A percentile compares a stretch with the other conserved stretches of the same genome.
phyloP scores from a whole-genome alignment of 2,113 vertebrate species.

The Indri indri region DNA sequence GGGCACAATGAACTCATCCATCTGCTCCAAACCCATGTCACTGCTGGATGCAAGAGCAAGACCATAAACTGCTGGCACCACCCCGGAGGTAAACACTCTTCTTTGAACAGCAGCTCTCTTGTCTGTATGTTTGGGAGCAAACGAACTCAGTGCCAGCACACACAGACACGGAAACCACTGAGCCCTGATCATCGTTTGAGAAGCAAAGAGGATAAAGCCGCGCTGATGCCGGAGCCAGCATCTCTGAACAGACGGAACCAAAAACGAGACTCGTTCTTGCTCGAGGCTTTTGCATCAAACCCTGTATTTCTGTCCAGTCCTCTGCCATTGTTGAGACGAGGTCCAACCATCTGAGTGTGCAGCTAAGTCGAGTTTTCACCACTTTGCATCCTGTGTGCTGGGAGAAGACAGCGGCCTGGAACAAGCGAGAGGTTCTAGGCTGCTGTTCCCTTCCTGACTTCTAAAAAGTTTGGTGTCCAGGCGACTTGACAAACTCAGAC shows the following conservation, averaged over 20 bases:
- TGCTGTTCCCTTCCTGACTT: slow-evolving; percentile 43
- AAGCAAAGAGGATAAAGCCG: not conserved
- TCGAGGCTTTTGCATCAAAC: too few relatives aligned
- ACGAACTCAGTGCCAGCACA: rapidly evolving
- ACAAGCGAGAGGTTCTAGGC: not conserved
- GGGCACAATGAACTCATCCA: not conserved
- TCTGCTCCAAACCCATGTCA: not conserved
- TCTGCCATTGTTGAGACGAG: rapidly evolving
- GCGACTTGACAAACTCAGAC: slow-evolving; percentile 64
- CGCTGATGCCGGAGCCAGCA: rapidly evolving
- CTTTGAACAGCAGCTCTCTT: rapidly evolving
- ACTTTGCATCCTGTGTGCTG: not conserved
- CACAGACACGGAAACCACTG: rapidly evolving
- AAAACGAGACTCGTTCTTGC: rapidly evolving
- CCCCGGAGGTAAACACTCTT: rapidly evolving
- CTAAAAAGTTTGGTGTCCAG: slow-evolving; percentile 53
- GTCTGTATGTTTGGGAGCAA: rapidly evolving
- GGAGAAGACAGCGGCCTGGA: not conserved
- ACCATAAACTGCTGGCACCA: rapidly evolving
- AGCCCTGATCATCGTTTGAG: not conserved
- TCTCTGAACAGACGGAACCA: rapidly evolving
- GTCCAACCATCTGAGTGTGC: rapidly evolving
- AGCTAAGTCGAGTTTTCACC: rapidly evolving
- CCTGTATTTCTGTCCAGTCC: too few relatives aligned
- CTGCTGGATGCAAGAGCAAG: rapidly evolving